phyloP scores from a whole-genome alignment of 2,113 vertebrate species.

The Pelecanus crispus region DNA sequence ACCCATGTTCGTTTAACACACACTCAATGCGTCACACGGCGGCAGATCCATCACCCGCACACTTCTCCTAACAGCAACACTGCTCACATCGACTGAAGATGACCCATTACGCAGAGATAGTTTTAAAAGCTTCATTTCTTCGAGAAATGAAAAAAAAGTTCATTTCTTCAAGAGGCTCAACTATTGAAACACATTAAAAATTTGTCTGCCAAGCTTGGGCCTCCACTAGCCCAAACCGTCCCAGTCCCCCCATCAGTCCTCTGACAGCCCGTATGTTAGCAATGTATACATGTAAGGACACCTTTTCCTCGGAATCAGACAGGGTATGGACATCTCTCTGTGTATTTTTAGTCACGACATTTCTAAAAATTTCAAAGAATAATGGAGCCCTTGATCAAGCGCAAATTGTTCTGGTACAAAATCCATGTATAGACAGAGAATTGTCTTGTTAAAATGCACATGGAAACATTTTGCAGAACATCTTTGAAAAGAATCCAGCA shows the following conservation, averaged over 20 bases:
- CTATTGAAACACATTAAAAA: not conserved
- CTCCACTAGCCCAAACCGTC: not conserved
- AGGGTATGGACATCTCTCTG: not conserved
- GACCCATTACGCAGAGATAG: not conserved
- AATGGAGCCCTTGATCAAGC: not conserved
- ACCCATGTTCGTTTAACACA: not conserved
- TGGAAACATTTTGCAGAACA: not conserved
- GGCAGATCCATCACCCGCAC: not conserved
- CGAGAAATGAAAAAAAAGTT: too few relatives aligned
- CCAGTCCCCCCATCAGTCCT: not conserved
- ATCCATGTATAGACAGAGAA: not conserved
- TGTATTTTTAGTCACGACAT: not conserved
- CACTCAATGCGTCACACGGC: not conserved
- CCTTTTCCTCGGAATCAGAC: not conserved
- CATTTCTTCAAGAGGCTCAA: not conserved
- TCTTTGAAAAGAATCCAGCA: not conserved
- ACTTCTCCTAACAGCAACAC: not conserved
- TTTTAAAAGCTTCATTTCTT: not conserved
- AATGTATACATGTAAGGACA: rapidly evolving
- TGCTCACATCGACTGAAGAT: not conserved
- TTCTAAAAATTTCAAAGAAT: not conserved
- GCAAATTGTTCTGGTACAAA: not conserved
- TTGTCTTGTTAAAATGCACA: not conserved
- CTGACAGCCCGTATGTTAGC: not conserved
- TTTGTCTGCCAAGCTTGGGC: not conserved